Conservation (phyloP, 1,140 invertebrate genomes). For the Drosophila yakuba region DNA sequence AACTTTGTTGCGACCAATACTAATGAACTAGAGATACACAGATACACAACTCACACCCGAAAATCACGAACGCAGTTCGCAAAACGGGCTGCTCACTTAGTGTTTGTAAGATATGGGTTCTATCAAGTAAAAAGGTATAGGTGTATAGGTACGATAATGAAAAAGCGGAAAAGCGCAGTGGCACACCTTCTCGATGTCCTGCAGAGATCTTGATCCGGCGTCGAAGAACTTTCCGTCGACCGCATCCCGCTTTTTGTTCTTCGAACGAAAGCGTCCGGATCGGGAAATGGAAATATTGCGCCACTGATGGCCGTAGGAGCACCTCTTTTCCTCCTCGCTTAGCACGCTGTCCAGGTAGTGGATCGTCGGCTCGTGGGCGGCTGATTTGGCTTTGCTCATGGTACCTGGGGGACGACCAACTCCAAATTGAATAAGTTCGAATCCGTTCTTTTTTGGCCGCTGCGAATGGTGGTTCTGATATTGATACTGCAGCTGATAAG, state of each 20-base stretch:
- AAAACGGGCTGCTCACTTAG: constrained; percentile 25
- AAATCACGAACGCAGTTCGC: constrained; percentile 49
- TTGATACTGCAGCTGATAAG: constrained; percentile 27
- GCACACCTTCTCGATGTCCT: constrained; percentile 66
- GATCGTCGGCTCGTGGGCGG: constrained; percentile 78
- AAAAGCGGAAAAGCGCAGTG: constrained; percentile 5
- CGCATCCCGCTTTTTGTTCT: constrained; percentile 79
- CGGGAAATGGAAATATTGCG: constrained; percentile 82
- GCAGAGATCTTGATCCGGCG: constrained; percentile 39
- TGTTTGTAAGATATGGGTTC: constrained; percentile 7
- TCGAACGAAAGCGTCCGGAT: constrained; percentile 80
- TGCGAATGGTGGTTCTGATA: constrained; percentile 20
- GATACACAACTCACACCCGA: constrained; percentile 13
- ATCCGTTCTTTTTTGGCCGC: constrained; percentile 11
- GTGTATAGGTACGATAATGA: constrained; percentile 9
- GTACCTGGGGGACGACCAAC: background rate
- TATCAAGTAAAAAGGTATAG: no score
- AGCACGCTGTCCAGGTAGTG: constrained; percentile 80
- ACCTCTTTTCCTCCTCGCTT: constrained; percentile 81
- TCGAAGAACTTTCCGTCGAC: constrained; percentile 81
- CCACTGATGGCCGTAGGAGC: constrained; percentile 79
- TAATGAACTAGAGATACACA: constrained; percentile 4
- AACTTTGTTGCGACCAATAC: background rate
- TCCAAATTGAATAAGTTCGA: constrained; percentile 7
- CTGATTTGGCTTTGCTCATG: constrained; percentile 68